Percentiles rank a stretch among this genome's conserved stretches.
phyloP scores from a whole-genome alignment of 2,797 vertebrate genomes.

The Sebastiscus albofasciatus region DNA sequence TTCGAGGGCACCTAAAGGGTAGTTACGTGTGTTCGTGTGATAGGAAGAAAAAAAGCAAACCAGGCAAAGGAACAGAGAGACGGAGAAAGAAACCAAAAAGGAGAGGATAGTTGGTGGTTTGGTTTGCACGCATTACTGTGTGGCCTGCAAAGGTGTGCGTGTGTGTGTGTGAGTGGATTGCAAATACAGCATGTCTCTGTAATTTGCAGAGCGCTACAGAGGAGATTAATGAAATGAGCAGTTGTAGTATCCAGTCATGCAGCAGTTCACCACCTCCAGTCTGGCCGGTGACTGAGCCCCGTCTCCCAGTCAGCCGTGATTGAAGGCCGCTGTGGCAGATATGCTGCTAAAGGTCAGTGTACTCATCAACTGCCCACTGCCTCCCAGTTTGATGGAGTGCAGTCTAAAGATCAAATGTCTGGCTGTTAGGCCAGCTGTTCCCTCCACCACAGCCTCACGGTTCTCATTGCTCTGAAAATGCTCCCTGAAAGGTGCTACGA shows the following conservation, averaged over 20 bases:
- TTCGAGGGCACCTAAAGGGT: slow-evolving; percentile 20
- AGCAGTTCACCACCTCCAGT: slow-evolving; percentile 47
- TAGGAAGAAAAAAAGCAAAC: not conserved
- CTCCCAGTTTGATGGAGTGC: slow-evolving; percentile 62
- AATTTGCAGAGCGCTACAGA: slow-evolving; percentile 32
- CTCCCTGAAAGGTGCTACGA: slow-evolving; percentile 18
- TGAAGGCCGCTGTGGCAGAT: slow-evolving; percentile 66
- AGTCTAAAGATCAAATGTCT: slow-evolving; percentile 72
- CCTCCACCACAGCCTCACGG: not conserved
- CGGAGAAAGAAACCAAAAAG: not conserved
- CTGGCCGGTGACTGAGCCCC: slow-evolving; percentile 41
- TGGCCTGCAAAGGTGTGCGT: not conserved
- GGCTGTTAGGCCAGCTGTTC: slow-evolving; percentile 47
- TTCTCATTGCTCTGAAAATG: slow-evolving; percentile 28
- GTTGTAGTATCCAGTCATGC: slow-evolving; percentile 45
- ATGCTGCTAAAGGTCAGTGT: slow-evolving; percentile 69
- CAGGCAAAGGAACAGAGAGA: not conserved
- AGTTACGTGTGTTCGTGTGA: slow-evolving; percentile 20
- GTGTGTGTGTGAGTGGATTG: not conserved
- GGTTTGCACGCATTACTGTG: not conserved
- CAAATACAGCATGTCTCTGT: slow-evolving; percentile 17
- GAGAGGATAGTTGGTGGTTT: not conserved
- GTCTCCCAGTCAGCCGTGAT: slow-evolving; percentile 62
- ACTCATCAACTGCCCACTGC: slow-evolving; percentile 73
- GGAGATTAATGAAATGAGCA: slow-evolving; percentile 54